These are phyloP conservation scores for Brachionus asplanchnoidis DNA, from an alignment of 1,140 invertebrate genomes.

Conservation along the genomic window DNA sequence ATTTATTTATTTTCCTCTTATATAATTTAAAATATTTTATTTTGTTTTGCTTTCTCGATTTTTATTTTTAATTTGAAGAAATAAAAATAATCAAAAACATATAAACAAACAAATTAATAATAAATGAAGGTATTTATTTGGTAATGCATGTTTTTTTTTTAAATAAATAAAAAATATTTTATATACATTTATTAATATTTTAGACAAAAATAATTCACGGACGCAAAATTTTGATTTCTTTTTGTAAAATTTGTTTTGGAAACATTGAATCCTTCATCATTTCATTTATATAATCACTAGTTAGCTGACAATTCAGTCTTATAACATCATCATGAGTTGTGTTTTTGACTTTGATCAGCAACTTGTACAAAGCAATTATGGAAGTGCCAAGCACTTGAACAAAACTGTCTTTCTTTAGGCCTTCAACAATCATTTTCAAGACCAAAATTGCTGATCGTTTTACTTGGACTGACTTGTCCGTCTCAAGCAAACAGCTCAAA, in stretches of 20 bases:
- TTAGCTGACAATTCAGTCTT: constrained; percentile 68
- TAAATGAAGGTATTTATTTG: no score
- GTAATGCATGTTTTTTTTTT: not conserved
- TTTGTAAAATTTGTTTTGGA: constrained; percentile 15
- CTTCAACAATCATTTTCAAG: constrained; percentile 67
- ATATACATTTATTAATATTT: not conserved
- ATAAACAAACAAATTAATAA: no score
- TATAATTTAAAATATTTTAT: no score
- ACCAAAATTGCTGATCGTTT: constrained; percentile 73
- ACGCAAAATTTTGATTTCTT: constrained; percentile 38
- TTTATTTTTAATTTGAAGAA: no score
- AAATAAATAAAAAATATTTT: not conserved
- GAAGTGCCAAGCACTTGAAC: constrained; percentile 63
- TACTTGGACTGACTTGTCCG: constrained; percentile 67
- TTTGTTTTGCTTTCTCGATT: no score
- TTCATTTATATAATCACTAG: constrained; percentile 69
- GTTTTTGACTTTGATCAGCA: constrained; percentile 64
- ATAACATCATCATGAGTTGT: constrained; percentile 67
- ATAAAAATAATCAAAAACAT: no score
- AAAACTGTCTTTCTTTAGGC: constrained; percentile 67
- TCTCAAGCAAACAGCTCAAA: constrained; percentile 64
- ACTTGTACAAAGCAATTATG: constrained; percentile 64
- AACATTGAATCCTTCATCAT: constrained; percentile 50
- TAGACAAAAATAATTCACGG: not conserved
- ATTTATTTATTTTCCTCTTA: no score